A percentile compares a stretch with the other conserved stretches of the same genome.
Evolutionary conservation across 2,888 invertebrate genomes (phyloP).

Genomic region (Cantharis lateralis): DNA sequence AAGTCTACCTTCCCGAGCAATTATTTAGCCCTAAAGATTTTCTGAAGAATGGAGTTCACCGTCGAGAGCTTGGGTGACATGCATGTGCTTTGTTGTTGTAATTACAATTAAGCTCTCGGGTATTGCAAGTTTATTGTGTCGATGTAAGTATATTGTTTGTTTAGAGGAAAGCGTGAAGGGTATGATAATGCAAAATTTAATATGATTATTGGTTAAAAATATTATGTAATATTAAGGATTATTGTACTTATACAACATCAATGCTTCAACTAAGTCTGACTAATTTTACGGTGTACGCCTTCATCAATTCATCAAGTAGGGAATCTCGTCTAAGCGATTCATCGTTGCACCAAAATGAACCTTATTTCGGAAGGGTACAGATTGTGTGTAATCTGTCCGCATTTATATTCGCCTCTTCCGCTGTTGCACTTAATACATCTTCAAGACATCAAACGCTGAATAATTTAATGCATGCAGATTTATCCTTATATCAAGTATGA

Average conservation of each 20-base stretch:
- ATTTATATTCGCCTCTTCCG: slow-evolving; percentile 39
- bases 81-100: neutral
- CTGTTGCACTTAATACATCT: slow-evolving; percentile 31
- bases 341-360: slow-evolving; percentile 33
- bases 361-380: slow-evolving; percentile 38
- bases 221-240: slow-evolving; percentile 21
- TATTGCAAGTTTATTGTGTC: neutral
- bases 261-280: slow-evolving; percentile 34
- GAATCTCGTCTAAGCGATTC: slow-evolving; percentile 33
- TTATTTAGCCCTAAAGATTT: neutral
- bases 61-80: neutral
- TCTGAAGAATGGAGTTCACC: neutral
- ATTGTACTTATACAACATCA: slow-evolving; percentile 25
- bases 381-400: slow-evolving; percentile 40
- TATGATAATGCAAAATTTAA: neutral
- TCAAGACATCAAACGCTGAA: slow-evolving; percentile 25
- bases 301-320: slow-evolving; percentile 44
- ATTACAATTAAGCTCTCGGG: neutral
- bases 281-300: slow-evolving; percentile 46
- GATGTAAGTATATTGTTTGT: neutral
- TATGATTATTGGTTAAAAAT: slow-evolving; percentile 2
- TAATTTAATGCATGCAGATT: slow-evolving; percentile 25
- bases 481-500: slow-evolving; percentile 9
- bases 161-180: neutral
- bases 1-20: neutral